Evolutionary conservation across 1,140 invertebrate species (phyloP).

Genomic region (Trichoplusia ni): DNA sequence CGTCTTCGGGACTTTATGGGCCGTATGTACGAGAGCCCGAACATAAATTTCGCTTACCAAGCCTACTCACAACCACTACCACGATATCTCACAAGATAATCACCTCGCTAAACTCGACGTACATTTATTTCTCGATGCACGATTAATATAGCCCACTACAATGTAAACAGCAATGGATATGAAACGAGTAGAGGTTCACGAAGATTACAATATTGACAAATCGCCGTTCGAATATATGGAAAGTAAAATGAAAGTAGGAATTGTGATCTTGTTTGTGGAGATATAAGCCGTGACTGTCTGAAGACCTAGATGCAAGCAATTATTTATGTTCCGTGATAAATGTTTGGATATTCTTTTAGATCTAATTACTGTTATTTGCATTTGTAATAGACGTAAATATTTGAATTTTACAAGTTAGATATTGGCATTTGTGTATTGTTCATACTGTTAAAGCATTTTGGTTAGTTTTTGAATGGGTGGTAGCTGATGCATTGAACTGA

Average conservation of each 20-base stretch:
- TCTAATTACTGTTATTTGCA: too few species aligned
- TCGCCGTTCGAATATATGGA: neutral
- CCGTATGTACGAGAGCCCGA: slow-evolving; percentile 12
- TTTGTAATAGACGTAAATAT: too few species aligned
- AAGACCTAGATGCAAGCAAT: too few species aligned
- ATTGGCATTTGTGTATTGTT: too few species aligned
- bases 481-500: too few species aligned
- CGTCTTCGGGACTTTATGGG: slow-evolving; percentile 35
- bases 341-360: too few species aligned
- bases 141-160: neutral
- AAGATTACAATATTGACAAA: slow-evolving; percentile 1
- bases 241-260: slow-evolving; percentile 5
- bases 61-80: slow-evolving; percentile 19
- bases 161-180: neutral
- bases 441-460: too few species aligned
- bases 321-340: too few species aligned
- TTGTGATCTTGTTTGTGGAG: neutral
- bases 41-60: slow-evolving; percentile 30
- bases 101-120: too few species aligned
- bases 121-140: too few species aligned
- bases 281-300: neutral
- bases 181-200: neutral
- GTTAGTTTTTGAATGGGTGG: too few species aligned
- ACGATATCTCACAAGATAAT: slow-evolving; percentile 8
- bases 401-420: too few species aligned